Evolutionary conservation across 1,140 invertebrate genomes (phyloP), one percentile per base, ranked within the genome.

Genomic region (Odontomachus brunneus): DNA sequence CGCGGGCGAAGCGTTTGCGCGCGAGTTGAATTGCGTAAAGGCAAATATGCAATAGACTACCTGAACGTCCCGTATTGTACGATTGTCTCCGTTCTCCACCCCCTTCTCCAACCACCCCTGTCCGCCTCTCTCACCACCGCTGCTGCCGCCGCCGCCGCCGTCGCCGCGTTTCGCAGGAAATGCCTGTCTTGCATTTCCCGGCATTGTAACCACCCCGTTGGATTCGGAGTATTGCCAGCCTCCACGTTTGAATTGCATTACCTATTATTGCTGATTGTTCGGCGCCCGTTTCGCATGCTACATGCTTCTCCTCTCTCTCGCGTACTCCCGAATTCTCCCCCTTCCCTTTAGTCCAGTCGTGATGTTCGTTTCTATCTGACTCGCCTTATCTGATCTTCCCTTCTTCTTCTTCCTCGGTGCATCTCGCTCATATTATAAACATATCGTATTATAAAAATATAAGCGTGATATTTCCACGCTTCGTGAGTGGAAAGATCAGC

Each of bases 181-280:
- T 91, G 90, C 91, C 87, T 89, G 89, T 84, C 89, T 91, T 91
- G 92, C 91, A 90, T 92, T 93, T 92, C 89, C 86, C 89, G 88
- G 87, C 82, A 91, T 92, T 92, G 89, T 92, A 89, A 83, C 72
- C 88, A 83, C 76, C 71, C 83, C 69, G 85, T 91, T 84, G 83
- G 67, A 82, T 89, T 85, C 89, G 86, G 66, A 86, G 88, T 92
- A 92, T 91, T 91, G 92, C 91, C 91, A 91, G 89, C 90, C 88
- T 89, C 88, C 84, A 86, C 89, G 88, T 91, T 92, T 92, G 89
- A 93, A 92, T 92, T 92, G 89, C 89, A 93, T 93, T 93, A 92
- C 89, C 89, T 91, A 92, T 92, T 91, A 91, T 92, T 92, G 90
- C 91, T 92, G 92, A 92, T 92, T 93, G 92, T 92, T 92, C 92